A percentile compares a stretch with the other conserved stretches of the same genome.
Evolutionary conservation across 2,888 invertebrate genomes (phyloP).

Genomic region (Lycocerus yunnanus): DNA sequence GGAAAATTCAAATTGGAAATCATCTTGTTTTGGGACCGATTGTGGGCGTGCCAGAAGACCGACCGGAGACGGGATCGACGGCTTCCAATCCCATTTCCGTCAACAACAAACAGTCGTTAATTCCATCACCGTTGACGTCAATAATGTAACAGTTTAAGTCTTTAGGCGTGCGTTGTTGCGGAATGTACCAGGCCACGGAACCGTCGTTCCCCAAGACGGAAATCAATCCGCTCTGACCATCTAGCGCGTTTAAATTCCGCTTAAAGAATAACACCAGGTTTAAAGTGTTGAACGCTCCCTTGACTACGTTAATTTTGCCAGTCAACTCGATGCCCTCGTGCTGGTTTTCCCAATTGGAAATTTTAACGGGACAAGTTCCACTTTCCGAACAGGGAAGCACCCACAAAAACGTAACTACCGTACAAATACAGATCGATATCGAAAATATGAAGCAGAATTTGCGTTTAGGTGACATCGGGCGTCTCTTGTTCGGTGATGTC

Average conservation of each 20-base stretch:
- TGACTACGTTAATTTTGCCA: constrained; percentile 71
- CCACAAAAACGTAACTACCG: constrained; percentile 76
- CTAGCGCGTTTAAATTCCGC: constrained; percentile 66
- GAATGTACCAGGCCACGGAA: constrained; percentile 72
- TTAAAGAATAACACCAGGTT: constrained; percentile 77
- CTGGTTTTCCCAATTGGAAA: constrained; percentile 70
- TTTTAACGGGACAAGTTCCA: constrained; percentile 68
- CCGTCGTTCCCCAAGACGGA: constrained; percentile 67
- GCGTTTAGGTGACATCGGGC: constrained; percentile 67
- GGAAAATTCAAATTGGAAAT: constrained; percentile 71
- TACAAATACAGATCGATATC: constrained; percentile 70
- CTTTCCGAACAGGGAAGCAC: constrained; percentile 75
- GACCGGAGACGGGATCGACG: constrained; percentile 65
- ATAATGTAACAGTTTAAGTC: constrained; percentile 75
- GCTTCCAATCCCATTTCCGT: constrained; percentile 71
- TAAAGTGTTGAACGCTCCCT: constrained; percentile 66
- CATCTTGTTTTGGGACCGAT: constrained; percentile 59
- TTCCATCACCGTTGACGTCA: constrained; percentile 73
- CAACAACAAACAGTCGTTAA: constrained; percentile 75
- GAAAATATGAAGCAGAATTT: constrained; percentile 73
- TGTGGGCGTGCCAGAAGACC: constrained; percentile 64
- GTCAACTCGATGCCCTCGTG: constrained; percentile 72
- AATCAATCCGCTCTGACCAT: constrained; percentile 54
- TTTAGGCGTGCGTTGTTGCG: constrained; percentile 69
- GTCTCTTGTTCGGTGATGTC: constrained; percentile 39